Conservation (phyloP, 1,140 invertebrate genomes). For the Spodoptera litura region DNA sequence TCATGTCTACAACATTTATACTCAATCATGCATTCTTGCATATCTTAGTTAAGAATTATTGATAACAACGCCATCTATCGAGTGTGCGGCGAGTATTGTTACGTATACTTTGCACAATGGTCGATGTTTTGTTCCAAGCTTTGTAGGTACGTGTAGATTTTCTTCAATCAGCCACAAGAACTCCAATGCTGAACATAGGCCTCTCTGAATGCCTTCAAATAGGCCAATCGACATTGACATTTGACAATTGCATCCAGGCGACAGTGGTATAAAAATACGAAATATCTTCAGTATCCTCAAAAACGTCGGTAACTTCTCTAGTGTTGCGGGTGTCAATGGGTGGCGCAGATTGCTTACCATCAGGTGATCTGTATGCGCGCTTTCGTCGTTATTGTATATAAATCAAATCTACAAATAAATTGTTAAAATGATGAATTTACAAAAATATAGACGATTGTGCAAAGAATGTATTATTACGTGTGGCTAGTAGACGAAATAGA, state of each 20-base stretch:
- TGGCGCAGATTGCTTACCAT: too few relatives aligned
- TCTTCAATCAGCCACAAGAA: too few relatives aligned
- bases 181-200: too few relatives aligned
- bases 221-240: too few relatives aligned
- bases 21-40: conserved; percentile 20
- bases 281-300: too few relatives aligned
- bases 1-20: background rate
- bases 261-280: too few relatives aligned
- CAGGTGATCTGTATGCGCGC: background rate
- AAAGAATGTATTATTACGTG: conserved; percentile 27
- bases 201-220: too few relatives aligned
- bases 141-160: too few relatives aligned
- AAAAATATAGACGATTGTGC: conserved; percentile 16
- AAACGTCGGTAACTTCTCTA: background rate
- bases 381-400: too few relatives aligned
- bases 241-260: too few relatives aligned
- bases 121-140: background rate
- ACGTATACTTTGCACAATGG: conserved; percentile 2
- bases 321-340: background rate
- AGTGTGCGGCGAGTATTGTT: conserved; percentile 22
- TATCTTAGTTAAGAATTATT: conserved; percentile 29
- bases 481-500: conserved; percentile 47
- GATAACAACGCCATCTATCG: conserved; percentile 19
- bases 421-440: too few relatives aligned
- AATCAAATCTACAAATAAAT: too few relatives aligned